Base-by-base conservation (phyloP, 53 echinoderm and acorn worm species). In the Astropecten irregularis region DNA sequence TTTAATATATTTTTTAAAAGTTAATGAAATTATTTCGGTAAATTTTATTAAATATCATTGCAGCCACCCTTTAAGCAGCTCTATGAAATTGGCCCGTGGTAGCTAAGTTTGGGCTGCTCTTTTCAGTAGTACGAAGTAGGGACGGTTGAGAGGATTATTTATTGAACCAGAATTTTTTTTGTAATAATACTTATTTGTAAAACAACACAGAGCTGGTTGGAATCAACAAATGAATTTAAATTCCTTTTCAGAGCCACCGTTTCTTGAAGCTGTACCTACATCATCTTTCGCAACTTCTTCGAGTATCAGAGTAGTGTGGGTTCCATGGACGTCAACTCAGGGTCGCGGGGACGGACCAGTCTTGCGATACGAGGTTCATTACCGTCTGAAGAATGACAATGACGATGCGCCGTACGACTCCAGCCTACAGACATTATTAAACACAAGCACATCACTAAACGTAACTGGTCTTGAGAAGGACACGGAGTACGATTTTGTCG, bases 401-500 rank as follows among this genome's bases (percentile, higher is more conserved):
- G 3, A 9, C 10, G 28, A 32, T 37, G 34, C 32, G 23, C 15
- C 31, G 0, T 37, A 53, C 25, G 7, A n/a, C 1, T 26, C 2
- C 39, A 54, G 8, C 15, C n/a, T 33, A 3, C 9, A 0, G 10
- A 40, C 19, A 16, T 0, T 62, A 14, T 19, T 14, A 31, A 65
- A 33, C 37, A 37, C 68, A 0, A 31, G 38, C 50, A 50, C 31
- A 25, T 35, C 70, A 0, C 22, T 33, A 22, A 15, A 11, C n/a
- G 56, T 87, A 9, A 1, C 28, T 3, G 62, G 50, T 8, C 79
- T 87, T 1, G 33, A 53, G 27, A 37, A 40, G n/a, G 81, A 70
- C 70, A 81, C 87, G 13, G 81, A 87, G 57, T 87, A 87, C 54
- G 81, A 87, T 21, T 87, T 87, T 69, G 81, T 44, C 34, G 64